Evolutionary conservation across 2,888 invertebrate species (phyloP), one percentile per base, ranked within the genome.

Genomic region (Tetragnatha montana): DNA sequence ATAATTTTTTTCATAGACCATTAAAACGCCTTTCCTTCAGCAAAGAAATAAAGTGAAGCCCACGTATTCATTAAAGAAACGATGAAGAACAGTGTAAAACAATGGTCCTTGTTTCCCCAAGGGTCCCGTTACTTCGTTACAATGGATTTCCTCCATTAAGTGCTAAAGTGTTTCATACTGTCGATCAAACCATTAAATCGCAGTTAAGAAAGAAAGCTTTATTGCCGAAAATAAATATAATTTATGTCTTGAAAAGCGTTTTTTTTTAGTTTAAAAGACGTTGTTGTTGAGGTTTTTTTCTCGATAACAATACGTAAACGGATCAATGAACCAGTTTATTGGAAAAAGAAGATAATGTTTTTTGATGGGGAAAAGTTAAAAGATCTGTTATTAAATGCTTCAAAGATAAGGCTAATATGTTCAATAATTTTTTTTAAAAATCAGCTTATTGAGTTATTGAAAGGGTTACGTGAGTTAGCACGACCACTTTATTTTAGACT

Each of bases 81-180:
- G 60, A 60, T 60, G 17, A 60, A 60, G 17, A 12, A 60, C 6
- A 14, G 60, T 60, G 60, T 17, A 60, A 60, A 60, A 60, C 60
- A 60, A 60, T 60, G 60, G 60, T 60, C 60, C 60, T 60, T 60
- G 17, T 60, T 60, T 60, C 17, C 60, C 60, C 60, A 60, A 60
- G 60, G 60, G 60, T 60, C 14, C 14, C 8, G 60, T 60, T 60
- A 60, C 17, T 60, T 6, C 60, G 60, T 60, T 60, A 60, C 60
- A 60, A 60, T 60, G 60, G 60, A 60, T 60, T 60, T 60, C 60
- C 60, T 60, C 60, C 60, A 60, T 60, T 60, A 60, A 60, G 60
- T 60, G 60, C 17, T 60, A 60, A 8, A 60, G 60, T 60, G 17
- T 60, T 60, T 60, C 17, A 12, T 60, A 6, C 60, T 60, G 60